phyloP scores from a whole-genome alignment of 2,797 vertebrate genomes.

The Hyperoplus lanceolatus region DNA sequence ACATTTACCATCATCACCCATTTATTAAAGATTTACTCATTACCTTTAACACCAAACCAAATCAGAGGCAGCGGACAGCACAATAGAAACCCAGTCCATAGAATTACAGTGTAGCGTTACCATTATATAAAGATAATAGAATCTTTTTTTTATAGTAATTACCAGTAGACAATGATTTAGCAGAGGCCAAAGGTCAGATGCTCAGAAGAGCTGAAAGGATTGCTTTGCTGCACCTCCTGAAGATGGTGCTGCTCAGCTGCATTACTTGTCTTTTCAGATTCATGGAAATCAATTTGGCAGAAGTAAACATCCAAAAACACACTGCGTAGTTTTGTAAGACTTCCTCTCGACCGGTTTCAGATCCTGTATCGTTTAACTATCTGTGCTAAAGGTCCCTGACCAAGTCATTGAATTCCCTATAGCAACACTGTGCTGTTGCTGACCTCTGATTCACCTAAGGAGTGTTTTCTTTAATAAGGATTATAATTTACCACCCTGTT shows the following conservation, averaged over 20 bases:
- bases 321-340: neutral
- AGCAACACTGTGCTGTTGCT: constrained; percentile 11
- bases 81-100: neutral
- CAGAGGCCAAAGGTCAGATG: constrained; percentile 10
- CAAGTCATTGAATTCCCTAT: constrained; percentile 3
- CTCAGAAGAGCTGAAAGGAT: neutral
- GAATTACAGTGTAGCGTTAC: neutral
- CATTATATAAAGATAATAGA: neutral
- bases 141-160: neutral
- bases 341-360: constrained; percentile 12
- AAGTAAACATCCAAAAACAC: constrained; percentile 4
- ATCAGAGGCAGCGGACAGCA: neutral
- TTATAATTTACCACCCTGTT: neutral
- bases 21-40: neutral
- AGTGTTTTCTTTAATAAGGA: neutral
- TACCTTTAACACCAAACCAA: neutral
- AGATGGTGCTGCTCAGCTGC: constrained; percentile 58
- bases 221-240: constrained; percentile 44
- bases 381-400: neutral
- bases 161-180: neutral
- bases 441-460: constrained; percentile 37
- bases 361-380: constrained; percentile 1
- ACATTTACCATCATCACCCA: neutral
- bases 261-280: neutral
- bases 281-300: neutral